phyloP scores from a whole-genome alignment of 2,113 vertebrate species.

The Tyto alba region DNA sequence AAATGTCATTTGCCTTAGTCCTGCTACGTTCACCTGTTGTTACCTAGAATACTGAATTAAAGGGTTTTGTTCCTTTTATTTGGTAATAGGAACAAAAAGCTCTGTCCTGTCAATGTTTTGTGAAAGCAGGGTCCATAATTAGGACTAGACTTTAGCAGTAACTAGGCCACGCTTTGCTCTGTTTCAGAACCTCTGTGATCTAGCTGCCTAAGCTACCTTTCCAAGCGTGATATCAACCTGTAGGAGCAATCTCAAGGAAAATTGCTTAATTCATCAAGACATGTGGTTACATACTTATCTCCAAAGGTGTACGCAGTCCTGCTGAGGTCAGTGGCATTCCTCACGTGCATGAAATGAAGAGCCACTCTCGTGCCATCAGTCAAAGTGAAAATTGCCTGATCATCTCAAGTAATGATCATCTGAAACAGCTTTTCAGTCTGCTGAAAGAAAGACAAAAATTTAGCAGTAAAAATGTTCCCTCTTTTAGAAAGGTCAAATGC shows the following conservation, averaged over 20 bases:
- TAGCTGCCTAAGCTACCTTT: background rate
- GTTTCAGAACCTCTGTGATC: background rate
- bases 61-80: background rate
- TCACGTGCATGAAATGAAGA: background rate
- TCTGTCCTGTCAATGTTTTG: background rate
- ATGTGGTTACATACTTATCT: accelerated
- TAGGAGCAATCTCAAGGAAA: background rate
- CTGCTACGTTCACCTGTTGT: background rate
- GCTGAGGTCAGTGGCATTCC: background rate
- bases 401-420: background rate
- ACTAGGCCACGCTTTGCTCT: background rate
- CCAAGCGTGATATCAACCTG: background rate
- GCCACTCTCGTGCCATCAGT: accelerated
- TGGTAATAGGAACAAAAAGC: background rate
- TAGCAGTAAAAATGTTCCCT: background rate
- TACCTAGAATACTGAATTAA: background rate
- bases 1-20: background rate
- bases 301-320: background rate
- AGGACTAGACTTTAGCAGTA: background rate
- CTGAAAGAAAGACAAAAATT: background rate
- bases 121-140: background rate
- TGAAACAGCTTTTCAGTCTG: background rate
- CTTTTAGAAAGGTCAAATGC: background rate
- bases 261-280: background rate
- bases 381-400: background rate